These are phyloP conservation scores for Lepisosteus oculatus DNA, from an alignment of 2,113 vertebrate genomes.

Conservation along the genomic window DNA sequence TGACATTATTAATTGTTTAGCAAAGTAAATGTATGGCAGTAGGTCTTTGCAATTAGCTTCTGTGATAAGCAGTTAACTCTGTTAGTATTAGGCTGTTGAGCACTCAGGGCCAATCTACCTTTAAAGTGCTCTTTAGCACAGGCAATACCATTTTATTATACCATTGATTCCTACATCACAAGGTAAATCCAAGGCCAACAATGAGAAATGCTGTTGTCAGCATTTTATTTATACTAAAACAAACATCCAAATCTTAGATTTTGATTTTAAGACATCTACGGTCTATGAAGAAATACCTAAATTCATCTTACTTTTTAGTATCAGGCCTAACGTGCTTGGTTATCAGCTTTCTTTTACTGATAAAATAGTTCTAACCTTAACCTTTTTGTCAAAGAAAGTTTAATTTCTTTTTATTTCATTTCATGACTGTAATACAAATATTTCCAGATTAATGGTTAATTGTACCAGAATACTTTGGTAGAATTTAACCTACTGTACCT, in stretches of 20 bases:
- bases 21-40: constrained; percentile 4
- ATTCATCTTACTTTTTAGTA: too few relatives aligned
- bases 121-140: not conserved
- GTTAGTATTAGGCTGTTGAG: constrained; percentile 4
- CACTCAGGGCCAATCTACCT: not conserved
- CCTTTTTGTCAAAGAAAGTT: not conserved
- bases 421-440: not conserved
- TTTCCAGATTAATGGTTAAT: not conserved
- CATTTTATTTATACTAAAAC: not conserved
- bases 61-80: constrained; percentile 8
- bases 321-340: not conserved
- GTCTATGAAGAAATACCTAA: not conserved
- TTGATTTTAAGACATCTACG: not conserved
- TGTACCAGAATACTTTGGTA: constrained; percentile 4
- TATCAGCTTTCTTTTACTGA: not conserved
- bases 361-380: not conserved
- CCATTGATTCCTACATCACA: not conserved
- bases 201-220: not conserved
- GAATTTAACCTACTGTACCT: constrained; percentile 51
- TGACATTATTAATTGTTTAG: constrained; percentile 9
- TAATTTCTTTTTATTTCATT: constrained; percentile 3
- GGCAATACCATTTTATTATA: not conserved
- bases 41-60: not conserved
- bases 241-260: not conserved
- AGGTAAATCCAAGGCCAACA: too few relatives aligned